Evolutionary conservation across 2,113 vertebrate species (phyloP), one percentile per base, ranked within the genome.

Genomic region (Hemiprocne comata): DNA sequence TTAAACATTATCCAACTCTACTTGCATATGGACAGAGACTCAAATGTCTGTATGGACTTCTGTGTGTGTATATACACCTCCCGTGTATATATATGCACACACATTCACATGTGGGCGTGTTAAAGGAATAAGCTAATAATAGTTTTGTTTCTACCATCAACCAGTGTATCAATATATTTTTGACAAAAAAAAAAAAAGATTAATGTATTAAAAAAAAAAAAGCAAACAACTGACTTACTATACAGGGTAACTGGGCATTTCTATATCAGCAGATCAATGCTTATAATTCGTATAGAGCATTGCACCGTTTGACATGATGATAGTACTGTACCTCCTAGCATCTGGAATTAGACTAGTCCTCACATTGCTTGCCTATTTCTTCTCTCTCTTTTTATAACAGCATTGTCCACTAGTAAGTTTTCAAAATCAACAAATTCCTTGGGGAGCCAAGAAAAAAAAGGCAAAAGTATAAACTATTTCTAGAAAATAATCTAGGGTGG

Each of bases 111-210:
- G 87, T 97, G 97, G 96, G 87, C 33, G 82, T 97, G 95, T 95
- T 97, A 97, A 97, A 98, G 97, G 98, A 98, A 97, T 98, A 98
- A 98, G 97, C 98, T 97, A 98, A 98, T 98, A 97, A 74, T 62
- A 97, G 83, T 97, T 98, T 96, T 96, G 83, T 98, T 98, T 98
- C 96, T 97, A 96, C 94, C 96, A 96, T 98, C 94, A 91, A 96
- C 76, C 85, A 89, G 88, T 97, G 91, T 97, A 95, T 73, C 87
- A 97, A 94, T 96, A 96, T 96, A 97, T 98, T 98, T 97, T 98
- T 97, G 94, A 95, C 90, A 64, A 69, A 94, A 94, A 46, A 94
- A 48, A 71, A 89, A 71, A 78, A 83, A 94, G 34, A 91, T 91
- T 91, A 80, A 87, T 93, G 84, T 97, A 94, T 80, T 97, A 79